A percentile compares a stretch with the other conserved stretches of the same genome.
phyloP scores from a whole-genome alignment of 2,113 vertebrate genomes.

The Puma concolor region DNA sequence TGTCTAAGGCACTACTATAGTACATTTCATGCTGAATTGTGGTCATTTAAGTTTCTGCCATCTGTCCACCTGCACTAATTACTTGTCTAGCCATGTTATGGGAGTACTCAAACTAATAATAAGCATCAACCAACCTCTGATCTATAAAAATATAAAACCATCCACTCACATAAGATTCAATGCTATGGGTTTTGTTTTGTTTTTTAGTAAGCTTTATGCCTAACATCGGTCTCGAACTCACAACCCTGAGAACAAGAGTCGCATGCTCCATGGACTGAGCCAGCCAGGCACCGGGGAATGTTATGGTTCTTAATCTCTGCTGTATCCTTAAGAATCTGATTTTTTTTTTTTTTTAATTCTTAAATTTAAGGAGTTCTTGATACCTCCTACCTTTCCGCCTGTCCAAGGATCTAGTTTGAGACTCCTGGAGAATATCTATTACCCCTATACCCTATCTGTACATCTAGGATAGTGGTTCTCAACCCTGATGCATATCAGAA shows the following conservation, averaged over 20 bases:
- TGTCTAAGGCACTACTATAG: not conserved
- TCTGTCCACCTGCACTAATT: not conserved
- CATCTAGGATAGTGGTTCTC: not conserved
- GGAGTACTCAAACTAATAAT: not conserved
- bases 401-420: not conserved
- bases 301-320: not conserved
- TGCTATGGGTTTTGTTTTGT: not conserved
- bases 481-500: not conserved
- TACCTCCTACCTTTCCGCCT: not conserved
- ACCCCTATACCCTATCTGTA: not conserved
- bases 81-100: not conserved
- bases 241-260: not conserved
- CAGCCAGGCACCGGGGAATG: not conserved
- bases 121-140: constrained; percentile 15
- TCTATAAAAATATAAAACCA: not conserved
- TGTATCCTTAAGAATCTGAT: not conserved
- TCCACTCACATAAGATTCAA: not conserved
- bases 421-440: not conserved
- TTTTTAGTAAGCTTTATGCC: not conserved
- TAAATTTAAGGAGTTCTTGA: not conserved
- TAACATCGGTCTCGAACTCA: not conserved
- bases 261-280: not conserved
- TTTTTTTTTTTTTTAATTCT: not conserved
- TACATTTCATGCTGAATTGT: not conserved
- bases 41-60: not conserved